Percentiles rank a stretch among this genome's conserved stretches.
These are phyloP conservation scores for Aphodius granarius DNA, from an alignment of 2,888 invertebrate species.

Conservation along the genomic window DNA sequence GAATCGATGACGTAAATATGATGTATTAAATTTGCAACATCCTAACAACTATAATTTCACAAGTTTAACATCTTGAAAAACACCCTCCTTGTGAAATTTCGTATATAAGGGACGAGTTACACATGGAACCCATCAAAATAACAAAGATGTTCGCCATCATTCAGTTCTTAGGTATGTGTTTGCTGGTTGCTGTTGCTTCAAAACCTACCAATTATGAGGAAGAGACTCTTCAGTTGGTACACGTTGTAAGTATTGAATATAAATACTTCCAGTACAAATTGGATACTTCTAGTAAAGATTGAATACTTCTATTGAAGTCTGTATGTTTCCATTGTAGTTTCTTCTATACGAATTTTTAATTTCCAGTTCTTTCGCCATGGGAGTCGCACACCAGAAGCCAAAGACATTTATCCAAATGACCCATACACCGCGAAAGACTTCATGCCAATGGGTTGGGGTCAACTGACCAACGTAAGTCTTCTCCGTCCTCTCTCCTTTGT, in stretches of 20 bases:
- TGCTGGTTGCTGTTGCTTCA: background rate
- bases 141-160: background rate
- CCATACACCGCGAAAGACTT: conserved; percentile 64
- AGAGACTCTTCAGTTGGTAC: conserved; percentile 22
- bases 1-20: background rate
- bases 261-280: background rate
- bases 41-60: background rate
- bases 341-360: conserved; percentile 5
- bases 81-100: background rate
- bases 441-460: conserved; percentile 77
- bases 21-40: background rate
- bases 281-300: background rate
- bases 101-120: background rate
- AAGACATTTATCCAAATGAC: conserved; percentile 71
- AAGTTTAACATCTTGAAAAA: background rate
- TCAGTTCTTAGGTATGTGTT: background rate
- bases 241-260: conserved; percentile 22
- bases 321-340: background rate
- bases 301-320: too few species aligned
- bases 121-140: background rate
- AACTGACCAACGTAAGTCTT: conserved; percentile 71
- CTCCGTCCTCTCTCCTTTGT: background rate
- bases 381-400: conserved; percentile 69
- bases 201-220: background rate
- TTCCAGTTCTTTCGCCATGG: conserved; percentile 78